Evolutionary conservation across 2,797 vertebrate species (phyloP).

Genomic region (Geotria australis): DNA sequence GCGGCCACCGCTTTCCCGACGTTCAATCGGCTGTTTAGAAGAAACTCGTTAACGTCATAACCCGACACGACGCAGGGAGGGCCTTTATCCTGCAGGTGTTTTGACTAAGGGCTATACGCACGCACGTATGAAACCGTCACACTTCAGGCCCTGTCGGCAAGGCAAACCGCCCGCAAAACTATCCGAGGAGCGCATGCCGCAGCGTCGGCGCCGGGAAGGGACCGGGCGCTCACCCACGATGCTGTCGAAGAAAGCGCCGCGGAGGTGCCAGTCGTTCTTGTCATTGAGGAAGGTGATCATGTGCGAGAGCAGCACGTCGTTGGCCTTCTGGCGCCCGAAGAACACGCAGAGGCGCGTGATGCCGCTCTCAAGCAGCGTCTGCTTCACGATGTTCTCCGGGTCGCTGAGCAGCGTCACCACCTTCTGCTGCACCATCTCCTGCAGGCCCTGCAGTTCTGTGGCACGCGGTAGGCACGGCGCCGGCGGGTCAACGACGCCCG

Average conservation of each 20-base stretch:
- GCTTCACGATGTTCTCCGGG: constrained; percentile 87
- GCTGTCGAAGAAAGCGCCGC: constrained; percentile 89
- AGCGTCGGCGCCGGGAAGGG: neutral
- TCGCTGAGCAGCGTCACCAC: constrained; percentile 93
- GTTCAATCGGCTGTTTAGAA: too few species aligned
- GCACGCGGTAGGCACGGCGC: too few species aligned
- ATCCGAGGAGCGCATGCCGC: constrained; percentile 1
- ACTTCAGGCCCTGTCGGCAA: too few species aligned
- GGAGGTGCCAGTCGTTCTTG: constrained; percentile 92
- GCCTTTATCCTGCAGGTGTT: too few species aligned
- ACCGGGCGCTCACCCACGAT: constrained; percentile 41
- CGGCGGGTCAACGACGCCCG: too few species aligned
- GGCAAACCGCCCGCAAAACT: too few species aligned
- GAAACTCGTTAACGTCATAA: too few species aligned
- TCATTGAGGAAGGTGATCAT: constrained; percentile 99
- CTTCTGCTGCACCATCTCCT: constrained; percentile 98
- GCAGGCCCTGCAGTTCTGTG: constrained; percentile 70
- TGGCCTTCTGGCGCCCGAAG: constrained; percentile 89
- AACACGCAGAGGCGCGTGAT: constrained; percentile 90
- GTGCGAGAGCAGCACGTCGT: constrained; percentile 76
- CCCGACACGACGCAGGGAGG: too few species aligned
- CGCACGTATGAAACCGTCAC: too few species aligned
- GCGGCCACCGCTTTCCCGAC: too few species aligned
- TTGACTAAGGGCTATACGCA: too few species aligned
- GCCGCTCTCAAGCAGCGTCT: constrained; percentile 87